Conservation (phyloP, 1,140 invertebrate genomes). For the Trachymyrmex cornetzi region DNA sequence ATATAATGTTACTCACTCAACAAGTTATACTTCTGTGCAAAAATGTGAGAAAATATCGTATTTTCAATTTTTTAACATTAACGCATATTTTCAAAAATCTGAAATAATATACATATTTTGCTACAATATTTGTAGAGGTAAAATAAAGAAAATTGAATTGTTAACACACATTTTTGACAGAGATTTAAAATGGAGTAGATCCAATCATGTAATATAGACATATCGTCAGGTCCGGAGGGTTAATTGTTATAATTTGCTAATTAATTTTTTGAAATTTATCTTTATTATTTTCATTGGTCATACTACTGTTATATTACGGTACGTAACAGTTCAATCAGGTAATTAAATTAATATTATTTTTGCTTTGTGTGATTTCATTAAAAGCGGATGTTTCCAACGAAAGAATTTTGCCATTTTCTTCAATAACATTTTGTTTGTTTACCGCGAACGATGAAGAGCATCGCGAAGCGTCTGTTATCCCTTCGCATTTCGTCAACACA, state of each 20-base stretch:
- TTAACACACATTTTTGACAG: too few relatives aligned
- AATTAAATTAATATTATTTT: conserved; percentile 14
- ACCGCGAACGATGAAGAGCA: not conserved
- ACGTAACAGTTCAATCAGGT: not conserved
- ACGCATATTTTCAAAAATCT: too few relatives aligned
- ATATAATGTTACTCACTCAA: too few relatives aligned
- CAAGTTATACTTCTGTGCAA: too few relatives aligned
- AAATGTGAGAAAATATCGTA: too few relatives aligned
- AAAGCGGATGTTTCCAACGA: not conserved
- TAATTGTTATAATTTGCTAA: not conserved
- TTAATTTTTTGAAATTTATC: not conserved
- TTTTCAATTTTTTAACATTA: too few relatives aligned
- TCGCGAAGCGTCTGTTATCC: conserved; percentile 22
- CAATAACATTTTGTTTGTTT: conserved; percentile 27
- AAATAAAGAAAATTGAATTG: too few relatives aligned
- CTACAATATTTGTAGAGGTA: too few relatives aligned
- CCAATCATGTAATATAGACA: too few relatives aligned
- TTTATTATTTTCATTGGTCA: not conserved
- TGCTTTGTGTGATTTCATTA: not conserved
- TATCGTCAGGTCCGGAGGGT: too few relatives aligned
- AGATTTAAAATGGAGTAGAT: too few relatives aligned
- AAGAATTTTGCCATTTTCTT: not conserved
- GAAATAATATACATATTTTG: too few relatives aligned
- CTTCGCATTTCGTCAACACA: conserved; percentile 43
- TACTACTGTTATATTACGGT: not conserved